Evolutionary conservation across 1,140 invertebrate genomes (phyloP).

Genomic region (Ctenoplectra terminalis): DNA sequence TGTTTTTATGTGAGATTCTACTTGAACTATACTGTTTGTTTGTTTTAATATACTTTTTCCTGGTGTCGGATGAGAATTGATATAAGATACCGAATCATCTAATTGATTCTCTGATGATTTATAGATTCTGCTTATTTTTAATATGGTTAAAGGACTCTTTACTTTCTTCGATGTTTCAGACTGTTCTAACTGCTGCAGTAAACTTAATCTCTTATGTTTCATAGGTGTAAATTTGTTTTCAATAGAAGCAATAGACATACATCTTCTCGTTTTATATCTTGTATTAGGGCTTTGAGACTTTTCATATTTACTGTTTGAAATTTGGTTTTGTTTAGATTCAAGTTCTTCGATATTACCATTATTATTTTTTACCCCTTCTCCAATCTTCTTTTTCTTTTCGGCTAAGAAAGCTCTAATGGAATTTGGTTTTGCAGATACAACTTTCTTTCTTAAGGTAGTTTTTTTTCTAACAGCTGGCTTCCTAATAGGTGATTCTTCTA

Average conservation of each 20-base stretch:
- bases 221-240: not conserved
- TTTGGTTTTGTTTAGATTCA: not conserved
- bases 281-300: not conserved
- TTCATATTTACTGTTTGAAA: not conserved
- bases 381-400: constrained; percentile 68
- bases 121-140: constrained; percentile 72
- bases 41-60: constrained; percentile 77
- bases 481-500: constrained; percentile 73
- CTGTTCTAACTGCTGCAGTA: constrained; percentile 54
- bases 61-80: constrained; percentile 78
- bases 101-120: constrained; percentile 75
- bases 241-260: not conserved
- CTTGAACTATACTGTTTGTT: constrained; percentile 45
- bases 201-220: constrained; percentile 9
- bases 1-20: constrained; percentile 57
- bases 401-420: constrained; percentile 71
- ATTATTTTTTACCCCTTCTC: not conserved
- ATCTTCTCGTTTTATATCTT: constrained; percentile 14
- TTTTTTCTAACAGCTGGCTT: constrained; percentile 63
- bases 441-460: constrained; percentile 56
- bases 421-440: constrained; percentile 54
- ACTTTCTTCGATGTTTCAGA: constrained; percentile 45
- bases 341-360: not conserved
- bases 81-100: constrained; percentile 73
- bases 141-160: constrained; percentile 69